Percentiles rank a stretch among this genome's conserved stretches.
These are phyloP conservation scores for Mixornis gularis DNA, from an alignment of 2,113 vertebrate genomes.

Conservation along the genomic window DNA sequence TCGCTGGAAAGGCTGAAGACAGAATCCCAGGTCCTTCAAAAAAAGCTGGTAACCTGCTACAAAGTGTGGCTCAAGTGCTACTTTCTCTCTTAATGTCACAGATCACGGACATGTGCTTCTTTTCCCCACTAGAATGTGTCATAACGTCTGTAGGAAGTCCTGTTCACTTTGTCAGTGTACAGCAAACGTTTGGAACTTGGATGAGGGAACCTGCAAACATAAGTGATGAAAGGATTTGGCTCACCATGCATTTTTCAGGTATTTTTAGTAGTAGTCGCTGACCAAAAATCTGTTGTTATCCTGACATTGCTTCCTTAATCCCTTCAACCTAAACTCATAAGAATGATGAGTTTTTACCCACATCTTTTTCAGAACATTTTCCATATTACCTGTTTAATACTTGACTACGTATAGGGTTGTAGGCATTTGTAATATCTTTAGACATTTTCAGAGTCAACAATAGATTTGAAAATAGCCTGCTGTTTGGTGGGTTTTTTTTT, in stretches of 20 bases:
- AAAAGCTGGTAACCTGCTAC: slow-evolving; percentile 69
- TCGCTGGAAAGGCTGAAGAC: slow-evolving; percentile 67
- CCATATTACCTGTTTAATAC: neutral
- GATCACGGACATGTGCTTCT: neutral
- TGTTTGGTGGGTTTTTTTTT: neutral
- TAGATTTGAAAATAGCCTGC: neutral
- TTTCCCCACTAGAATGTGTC: slow-evolving; percentile 71
- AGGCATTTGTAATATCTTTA: neutral
- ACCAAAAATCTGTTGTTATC: neutral
- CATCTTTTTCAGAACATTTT: neutral
- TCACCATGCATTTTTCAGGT: slow-evolving; percentile 93
- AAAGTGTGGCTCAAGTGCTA: neutral
- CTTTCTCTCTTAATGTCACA: neutral
- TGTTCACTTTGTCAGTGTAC: slow-evolving; percentile 75
- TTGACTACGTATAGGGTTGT: neutral
- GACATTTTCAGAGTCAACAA: neutral
- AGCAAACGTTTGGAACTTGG: slow-evolving; percentile 88
- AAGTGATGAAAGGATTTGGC: slow-evolving; percentile 86
- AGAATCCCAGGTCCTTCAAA: slow-evolving; percentile 52
- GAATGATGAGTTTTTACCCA: neutral
- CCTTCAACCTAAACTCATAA: neutral
- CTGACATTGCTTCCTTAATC: neutral
- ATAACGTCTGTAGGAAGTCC: slow-evolving; percentile 84
- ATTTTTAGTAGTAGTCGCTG: neutral
- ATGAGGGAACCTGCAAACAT: slow-evolving; percentile 81